These are phyloP conservation scores for Pseudoips prasinana DNA, from an alignment of 2,888 invertebrate genomes.

Conservation along the genomic window DNA sequence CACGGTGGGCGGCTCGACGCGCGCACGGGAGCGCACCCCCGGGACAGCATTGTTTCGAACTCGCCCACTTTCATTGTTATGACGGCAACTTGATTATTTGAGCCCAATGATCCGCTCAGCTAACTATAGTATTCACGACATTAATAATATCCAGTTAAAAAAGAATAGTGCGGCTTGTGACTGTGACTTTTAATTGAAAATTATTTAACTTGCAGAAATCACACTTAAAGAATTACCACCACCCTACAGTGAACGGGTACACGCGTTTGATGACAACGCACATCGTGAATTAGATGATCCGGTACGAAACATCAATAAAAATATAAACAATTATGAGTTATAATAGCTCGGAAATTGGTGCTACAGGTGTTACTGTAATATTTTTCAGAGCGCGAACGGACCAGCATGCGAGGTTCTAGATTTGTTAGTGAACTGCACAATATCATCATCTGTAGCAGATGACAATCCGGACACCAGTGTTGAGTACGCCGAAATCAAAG, in stretches of 20 bases:
- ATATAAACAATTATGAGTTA: constrained; percentile 8
- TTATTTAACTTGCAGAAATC: constrained; percentile 60
- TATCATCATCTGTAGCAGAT: constrained; percentile 40
- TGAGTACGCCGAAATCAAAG: constrained; percentile 69
- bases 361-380: constrained; percentile 3
- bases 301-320: constrained; percentile 37
- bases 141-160: constrained; percentile 40
- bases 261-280: constrained; percentile 34
- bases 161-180: constrained; percentile 42
- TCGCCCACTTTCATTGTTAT: constrained; percentile 53
- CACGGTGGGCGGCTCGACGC: constrained; percentile 43
- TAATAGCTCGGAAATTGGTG: not conserved
- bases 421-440: constrained; percentile 64
- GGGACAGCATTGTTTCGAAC: constrained; percentile 49
- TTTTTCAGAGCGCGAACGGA: constrained; percentile 41
- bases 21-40: constrained; percentile 41
- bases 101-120: constrained; percentile 56
- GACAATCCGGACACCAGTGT: constrained; percentile 47
- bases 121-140: constrained; percentile 52
- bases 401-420: constrained; percentile 65
- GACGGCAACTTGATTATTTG: constrained; percentile 46
- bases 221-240: constrained; percentile 68
- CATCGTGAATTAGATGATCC: constrained; percentile 38
- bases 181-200: constrained; percentile 35
- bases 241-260: constrained; percentile 64